Conservation (phyloP, 2,113 vertebrate species). For the Protomyctophum bolini region DNA sequence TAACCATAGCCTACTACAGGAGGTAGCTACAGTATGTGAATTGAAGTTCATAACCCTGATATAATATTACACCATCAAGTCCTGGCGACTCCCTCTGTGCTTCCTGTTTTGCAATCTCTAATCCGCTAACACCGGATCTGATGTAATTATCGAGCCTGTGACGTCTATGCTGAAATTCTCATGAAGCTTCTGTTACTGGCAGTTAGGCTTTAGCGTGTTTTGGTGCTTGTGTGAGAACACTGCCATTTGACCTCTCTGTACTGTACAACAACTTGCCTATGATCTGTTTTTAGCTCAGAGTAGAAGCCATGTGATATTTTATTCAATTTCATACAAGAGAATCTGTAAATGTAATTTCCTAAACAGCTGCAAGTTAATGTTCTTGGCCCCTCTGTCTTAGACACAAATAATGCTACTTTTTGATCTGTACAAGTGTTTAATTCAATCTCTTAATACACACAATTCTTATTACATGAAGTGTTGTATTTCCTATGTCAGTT, state of each 20-base stretch:
- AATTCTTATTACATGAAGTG: neutral
- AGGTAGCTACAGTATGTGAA: neutral
- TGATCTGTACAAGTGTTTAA: neutral
- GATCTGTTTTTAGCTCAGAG: too few relatives aligned
- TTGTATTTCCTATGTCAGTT: conserved; percentile 1
- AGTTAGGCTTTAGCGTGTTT: neutral
- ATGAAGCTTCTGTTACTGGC: neutral
- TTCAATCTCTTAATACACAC: neutral
- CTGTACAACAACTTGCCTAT: neutral
- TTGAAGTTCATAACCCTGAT: neutral
- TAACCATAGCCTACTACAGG: neutral
- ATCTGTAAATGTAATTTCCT: too few relatives aligned
- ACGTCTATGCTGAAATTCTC: neutral
- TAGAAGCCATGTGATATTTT: too few relatives aligned
- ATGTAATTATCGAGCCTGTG: too few relatives aligned
- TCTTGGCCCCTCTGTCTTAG: too few relatives aligned
- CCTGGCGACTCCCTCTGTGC: too few relatives aligned
- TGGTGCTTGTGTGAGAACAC: neutral
- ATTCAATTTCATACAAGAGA: too few relatives aligned
- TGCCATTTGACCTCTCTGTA: neutral
- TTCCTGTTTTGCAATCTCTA: too few relatives aligned
- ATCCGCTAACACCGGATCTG: too few relatives aligned
- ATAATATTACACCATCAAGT: too few relatives aligned
- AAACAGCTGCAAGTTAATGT: too few relatives aligned
- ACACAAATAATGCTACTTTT: neutral